A percentile compares a stretch with the other conserved stretches of the same genome.
These are phyloP conservation scores for Plagiodera versicolora DNA, from an alignment of 2,888 invertebrate genomes.

Conservation along the genomic window DNA sequence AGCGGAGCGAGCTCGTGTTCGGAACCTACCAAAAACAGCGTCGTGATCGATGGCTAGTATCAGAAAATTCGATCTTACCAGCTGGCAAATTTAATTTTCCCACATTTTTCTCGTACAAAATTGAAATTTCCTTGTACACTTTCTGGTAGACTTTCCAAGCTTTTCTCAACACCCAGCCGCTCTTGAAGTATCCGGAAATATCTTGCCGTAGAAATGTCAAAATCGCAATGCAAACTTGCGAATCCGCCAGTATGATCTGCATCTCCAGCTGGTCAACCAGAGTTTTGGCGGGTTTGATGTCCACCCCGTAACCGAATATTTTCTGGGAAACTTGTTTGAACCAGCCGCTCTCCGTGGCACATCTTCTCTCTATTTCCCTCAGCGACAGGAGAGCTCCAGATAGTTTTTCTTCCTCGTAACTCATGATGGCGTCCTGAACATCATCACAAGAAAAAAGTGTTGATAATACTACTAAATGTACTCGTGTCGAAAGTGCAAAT, in stretches of 20 bases:
- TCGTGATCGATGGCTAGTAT: no score
- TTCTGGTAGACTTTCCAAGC: constrained; percentile 72
- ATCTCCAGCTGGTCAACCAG: constrained; percentile 61
- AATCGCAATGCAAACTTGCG: constrained; percentile 66
- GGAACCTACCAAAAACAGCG: constrained; percentile 20
- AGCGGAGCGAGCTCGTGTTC: constrained; percentile 8
- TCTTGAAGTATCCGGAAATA: constrained; percentile 64
- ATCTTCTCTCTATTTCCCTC: constrained; percentile 64
- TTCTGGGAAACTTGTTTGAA: constrained; percentile 58
- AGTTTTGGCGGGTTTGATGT: constrained; percentile 24
- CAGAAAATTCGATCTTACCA: background rate
- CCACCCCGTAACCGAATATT: constrained; percentile 33
- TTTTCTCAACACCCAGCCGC: constrained; percentile 68
- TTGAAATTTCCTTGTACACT: constrained; percentile 61
- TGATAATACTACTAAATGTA: no score
- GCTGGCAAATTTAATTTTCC: constrained; percentile 42
- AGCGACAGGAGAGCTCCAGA: constrained; percentile 60
- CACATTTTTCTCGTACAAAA: constrained; percentile 58
- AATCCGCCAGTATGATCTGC: constrained; percentile 68
- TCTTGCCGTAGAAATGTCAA: constrained; percentile 68
- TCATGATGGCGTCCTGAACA: constrained; percentile 69
- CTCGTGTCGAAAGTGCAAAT: no score
- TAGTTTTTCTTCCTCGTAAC: constrained; percentile 69
- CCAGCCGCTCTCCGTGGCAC: constrained; percentile 59
- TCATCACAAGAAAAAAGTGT: no score